phyloP scores from a whole-genome alignment of 2,797 vertebrate species.

The Notolepis coatsorum region DNA sequence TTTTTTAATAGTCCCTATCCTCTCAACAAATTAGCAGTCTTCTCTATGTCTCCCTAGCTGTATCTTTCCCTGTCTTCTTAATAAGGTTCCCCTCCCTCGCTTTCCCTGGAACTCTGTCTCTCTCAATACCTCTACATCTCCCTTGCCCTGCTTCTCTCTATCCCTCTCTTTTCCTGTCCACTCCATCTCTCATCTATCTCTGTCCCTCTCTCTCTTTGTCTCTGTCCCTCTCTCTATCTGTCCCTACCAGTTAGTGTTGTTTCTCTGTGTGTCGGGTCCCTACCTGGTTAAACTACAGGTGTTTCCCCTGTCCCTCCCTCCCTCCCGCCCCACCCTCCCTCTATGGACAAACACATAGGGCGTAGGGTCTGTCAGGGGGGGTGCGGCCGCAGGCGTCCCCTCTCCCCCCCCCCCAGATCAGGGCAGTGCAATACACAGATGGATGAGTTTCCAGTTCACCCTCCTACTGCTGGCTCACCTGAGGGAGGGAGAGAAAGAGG shows the following conservation, averaged over 20 bases:
- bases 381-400: conserved; percentile 82
- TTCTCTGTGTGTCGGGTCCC: conserved; percentile 43
- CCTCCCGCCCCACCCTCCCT: conserved; percentile 83
- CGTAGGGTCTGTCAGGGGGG: conserved; percentile 86
- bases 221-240: conserved; percentile 5
- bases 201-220: conserved; percentile 5
- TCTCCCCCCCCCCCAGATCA: conserved; percentile 90
- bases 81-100: conserved; percentile 54
- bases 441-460: conserved; percentile 88
- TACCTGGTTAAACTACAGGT: conserved; percentile 82
- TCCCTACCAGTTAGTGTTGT: conserved; percentile 33
- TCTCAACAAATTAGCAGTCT: conserved; percentile 54
- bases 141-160: conserved; percentile 33
- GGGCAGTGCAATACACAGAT: conserved; percentile 93
- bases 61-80: conserved; percentile 58
- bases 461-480: conserved; percentile 90
- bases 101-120: conserved; percentile 37
- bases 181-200: conserved; percentile 41
- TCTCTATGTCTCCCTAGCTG: conserved; percentile 48
- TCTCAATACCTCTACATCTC: conserved; percentile 12
- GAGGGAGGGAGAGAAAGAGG: not conserved
- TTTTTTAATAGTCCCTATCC: conserved; percentile 62
- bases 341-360: conserved; percentile 87
- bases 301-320: conserved; percentile 81
- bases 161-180: conserved; percentile 15